Percentiles rank a stretch among this genome's conserved stretches.
These are phyloP conservation scores for Poeciliopsis turrubarensis DNA, from an alignment of 2,113 vertebrate genomes.

Conservation along the genomic window DNA sequence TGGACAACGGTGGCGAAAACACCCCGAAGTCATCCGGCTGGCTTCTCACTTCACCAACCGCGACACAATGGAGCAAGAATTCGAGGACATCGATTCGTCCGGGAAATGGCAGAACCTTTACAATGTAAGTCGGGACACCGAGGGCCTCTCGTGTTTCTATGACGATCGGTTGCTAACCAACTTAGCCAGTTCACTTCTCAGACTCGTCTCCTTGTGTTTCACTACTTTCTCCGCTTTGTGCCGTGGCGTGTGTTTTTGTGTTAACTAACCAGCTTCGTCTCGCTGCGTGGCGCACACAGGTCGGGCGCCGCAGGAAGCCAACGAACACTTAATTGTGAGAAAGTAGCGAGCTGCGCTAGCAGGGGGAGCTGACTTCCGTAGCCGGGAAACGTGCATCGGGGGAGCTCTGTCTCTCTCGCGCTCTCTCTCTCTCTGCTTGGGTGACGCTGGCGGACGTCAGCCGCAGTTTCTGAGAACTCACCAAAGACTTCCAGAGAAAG, in stretches of 20 bases:
- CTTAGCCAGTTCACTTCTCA: conserved; percentile 47
- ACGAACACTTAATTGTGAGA: background rate
- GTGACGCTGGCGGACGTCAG: conserved; percentile 64
- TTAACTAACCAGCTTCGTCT: background rate
- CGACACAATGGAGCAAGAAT: conserved; percentile 83
- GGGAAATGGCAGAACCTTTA: conserved; percentile 91
- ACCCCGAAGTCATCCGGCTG: conserved; percentile 22
- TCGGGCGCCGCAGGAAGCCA: background rate
- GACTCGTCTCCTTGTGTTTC: background rate
- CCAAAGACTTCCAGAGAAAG: conserved; percentile 66
- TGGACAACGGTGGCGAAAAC: conserved; percentile 32
- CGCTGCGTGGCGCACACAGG: no score
- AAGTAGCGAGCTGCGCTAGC: conserved; percentile 18
- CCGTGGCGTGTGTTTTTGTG: background rate
- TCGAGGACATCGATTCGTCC: conserved; percentile 85
- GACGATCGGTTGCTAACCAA: conserved; percentile 60
- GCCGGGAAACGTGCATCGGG: conserved; percentile 57
- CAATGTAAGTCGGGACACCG: conserved; percentile 82
- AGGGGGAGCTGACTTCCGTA: conserved; percentile 67
- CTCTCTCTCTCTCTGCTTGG: conserved; percentile 19
- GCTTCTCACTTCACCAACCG: conserved; percentile 17
- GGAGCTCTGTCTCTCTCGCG: background rate
- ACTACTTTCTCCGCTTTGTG: background rate
- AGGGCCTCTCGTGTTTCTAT: conserved; percentile 70
- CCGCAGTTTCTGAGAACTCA: conserved; percentile 72